These are phyloP conservation scores for Notamacropus eugenii DNA, from an alignment of 2,797 vertebrate genomes.

Conservation along the genomic window DNA sequence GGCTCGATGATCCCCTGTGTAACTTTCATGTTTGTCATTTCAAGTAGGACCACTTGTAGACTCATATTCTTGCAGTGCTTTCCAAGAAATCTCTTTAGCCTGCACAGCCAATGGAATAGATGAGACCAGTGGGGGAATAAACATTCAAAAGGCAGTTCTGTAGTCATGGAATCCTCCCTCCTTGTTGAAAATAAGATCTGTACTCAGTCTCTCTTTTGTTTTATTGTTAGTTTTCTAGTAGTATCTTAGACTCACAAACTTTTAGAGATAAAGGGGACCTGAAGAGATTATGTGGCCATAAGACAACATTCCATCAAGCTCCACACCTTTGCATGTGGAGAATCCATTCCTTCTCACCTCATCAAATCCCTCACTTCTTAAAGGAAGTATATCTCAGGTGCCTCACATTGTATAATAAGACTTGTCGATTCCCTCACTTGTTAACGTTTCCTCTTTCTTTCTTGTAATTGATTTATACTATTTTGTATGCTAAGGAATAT, in stretches of 20 bases:
- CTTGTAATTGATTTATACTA: background rate
- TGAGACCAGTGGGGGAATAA: background rate
- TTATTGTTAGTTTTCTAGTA: background rate
- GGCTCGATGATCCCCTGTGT: conserved; percentile 71
- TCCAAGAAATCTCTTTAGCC: conserved; percentile 31
- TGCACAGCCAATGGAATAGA: background rate
- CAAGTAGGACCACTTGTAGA: conserved; percentile 65
- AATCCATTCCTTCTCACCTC: background rate
- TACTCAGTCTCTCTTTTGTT: background rate
- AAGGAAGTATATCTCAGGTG: background rate
- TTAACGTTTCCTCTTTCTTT: background rate
- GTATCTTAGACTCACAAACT: background rate
- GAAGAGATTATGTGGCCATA: background rate
- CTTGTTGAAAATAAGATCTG: conserved; percentile 6
- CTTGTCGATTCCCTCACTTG: background rate
- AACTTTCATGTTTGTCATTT: conserved; percentile 79
- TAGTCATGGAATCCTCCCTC: background rate
- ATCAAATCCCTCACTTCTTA: background rate
- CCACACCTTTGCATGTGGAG: background rate
- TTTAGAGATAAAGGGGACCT: background rate
- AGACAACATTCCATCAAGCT: background rate
- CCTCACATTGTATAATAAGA: background rate
- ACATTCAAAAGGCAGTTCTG: background rate
- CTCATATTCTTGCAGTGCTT: background rate
- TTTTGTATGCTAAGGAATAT: background rate